Base-by-base conservation (phyloP, 2,113 vertebrate genomes). In the Channa maculata region DNA sequence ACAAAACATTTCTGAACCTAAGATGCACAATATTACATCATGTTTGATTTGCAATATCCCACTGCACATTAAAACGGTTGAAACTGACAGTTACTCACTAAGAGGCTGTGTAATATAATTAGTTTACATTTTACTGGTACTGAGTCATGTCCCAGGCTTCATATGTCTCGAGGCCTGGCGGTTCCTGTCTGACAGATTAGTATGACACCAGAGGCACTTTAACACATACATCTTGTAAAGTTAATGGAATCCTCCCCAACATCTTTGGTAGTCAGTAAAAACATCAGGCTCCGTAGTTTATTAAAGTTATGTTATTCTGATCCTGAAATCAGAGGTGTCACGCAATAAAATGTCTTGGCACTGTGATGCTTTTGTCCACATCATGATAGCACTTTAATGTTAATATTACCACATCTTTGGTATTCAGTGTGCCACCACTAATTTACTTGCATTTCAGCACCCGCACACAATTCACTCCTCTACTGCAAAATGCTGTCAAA, bases 51-150 rank as follows among this genome's bases (percentile, higher is more conserved):
- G 89, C 36, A 38, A 68, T 62, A 59, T 71, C 53, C 57, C 9
- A 39, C 55, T 62, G 14, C 77, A 84, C 71, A 71, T 82, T 77
- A 74, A 85, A 86, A 85, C 71, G 80, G 63, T 44, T 66, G 6
- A 71, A 86, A 92, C 90, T 90, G 53, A 91, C 92, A 67, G 38
- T 70, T 68, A 78, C 80, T 71, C 85, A 86, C 80, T 91, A 87
- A 91, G 80, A 84, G 86, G 75, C 59, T 44, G 13, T 71, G 51
- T 86, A 91, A 90, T 86, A 52, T 38, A 61, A 91, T 91, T 85
- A 90, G 77, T 64, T 81, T 57, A 83, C 80, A 80, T 90, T 90
- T 88, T 88, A 84, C 86, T 87, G 82, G 83, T 86, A 90, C 68
- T 82, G 84, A 88, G 81, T 90, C 89, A 90, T 75, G 80, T 83